Conservation (phyloP, 2,888 invertebrate species). For the Caenorhabditis sp. region DNA sequence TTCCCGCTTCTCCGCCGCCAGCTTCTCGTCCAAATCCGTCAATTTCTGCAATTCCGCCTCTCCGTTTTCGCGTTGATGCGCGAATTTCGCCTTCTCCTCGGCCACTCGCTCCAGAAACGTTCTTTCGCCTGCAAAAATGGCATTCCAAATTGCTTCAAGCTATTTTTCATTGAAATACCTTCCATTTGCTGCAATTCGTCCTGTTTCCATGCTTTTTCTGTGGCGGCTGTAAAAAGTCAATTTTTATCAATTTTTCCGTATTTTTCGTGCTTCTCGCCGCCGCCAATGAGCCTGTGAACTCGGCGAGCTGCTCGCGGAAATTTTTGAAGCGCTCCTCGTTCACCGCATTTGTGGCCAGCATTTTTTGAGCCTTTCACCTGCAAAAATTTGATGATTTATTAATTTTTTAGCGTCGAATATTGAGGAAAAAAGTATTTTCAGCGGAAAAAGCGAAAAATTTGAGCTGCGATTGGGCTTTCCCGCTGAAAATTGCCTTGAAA, state of each 20-base stretch:
- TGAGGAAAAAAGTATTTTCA: neutral
- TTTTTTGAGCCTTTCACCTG: neutral
- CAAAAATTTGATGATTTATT: neutral
- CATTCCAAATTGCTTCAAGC: neutral
- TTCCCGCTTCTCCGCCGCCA: conserved; percentile 7
- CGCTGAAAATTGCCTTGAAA: too few relatives aligned
- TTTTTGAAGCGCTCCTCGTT: conserved; percentile 17
- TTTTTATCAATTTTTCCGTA: neutral
- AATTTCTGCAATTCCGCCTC: conserved; percentile 18
- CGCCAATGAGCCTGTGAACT: conserved; percentile 22
- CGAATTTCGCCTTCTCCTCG: conserved; percentile 36
- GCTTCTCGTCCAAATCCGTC: conserved; percentile 18
- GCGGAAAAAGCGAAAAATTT: neutral
- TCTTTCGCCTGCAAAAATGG: conserved; percentile 17
- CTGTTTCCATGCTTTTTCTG: conserved; percentile 24
- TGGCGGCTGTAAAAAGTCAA: conserved; percentile 18
- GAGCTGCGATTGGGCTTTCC: too few relatives aligned
- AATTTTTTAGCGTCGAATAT: neutral
- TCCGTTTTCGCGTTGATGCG: neutral
- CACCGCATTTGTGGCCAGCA: neutral
- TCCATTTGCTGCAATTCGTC: conserved; percentile 14
- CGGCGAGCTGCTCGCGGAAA: conserved; percentile 30
- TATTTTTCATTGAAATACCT: conserved; percentile 4
- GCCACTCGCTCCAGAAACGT: conserved; percentile 19
- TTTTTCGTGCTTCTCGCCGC: conserved; percentile 11